Evolutionary conservation across 1,140 invertebrate genomes (phyloP).

Genomic region (Psilanteris sp.): DNA sequence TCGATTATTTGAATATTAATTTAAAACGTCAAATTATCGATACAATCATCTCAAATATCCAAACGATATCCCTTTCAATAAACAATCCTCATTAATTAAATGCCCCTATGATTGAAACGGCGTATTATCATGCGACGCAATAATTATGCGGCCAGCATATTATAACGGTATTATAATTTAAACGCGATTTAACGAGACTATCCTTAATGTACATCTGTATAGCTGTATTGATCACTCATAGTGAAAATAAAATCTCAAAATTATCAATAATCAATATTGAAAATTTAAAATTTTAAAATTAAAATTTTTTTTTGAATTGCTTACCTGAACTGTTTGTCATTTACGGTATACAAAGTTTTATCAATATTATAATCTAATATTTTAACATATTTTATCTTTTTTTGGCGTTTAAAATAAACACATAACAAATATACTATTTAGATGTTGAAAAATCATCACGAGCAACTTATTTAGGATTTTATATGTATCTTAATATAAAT

Average conservation of each 20-base stretch:
- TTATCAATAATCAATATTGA: slow-evolving; percentile 1
- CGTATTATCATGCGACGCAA: slow-evolving; percentile 19
- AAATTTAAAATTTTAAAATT: too few relatives aligned
- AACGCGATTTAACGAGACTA: slow-evolving; percentile 8
- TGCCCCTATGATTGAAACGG: slow-evolving; percentile 27
- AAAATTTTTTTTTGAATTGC: too few relatives aligned
- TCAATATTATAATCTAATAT: too few relatives aligned
- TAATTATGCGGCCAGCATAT: slow-evolving; percentile 28
- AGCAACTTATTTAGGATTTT: too few relatives aligned
- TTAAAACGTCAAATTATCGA: slow-evolving; percentile 24
- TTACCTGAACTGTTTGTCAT: too few relatives aligned
- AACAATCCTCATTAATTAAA: slow-evolving; percentile 29
- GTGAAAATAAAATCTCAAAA: neutral
- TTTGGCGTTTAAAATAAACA: too few relatives aligned
- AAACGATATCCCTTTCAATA: slow-evolving; percentile 6
- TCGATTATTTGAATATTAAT: slow-evolving; percentile 11
- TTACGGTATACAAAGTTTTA: too few relatives aligned
- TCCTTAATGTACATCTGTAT: neutral
- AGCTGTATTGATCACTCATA: neutral
- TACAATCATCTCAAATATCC: slow-evolving; percentile 4
- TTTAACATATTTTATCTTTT: too few relatives aligned
- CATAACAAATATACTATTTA: too few relatives aligned
- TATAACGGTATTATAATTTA: slow-evolving; percentile 22
- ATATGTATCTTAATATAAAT: too few relatives aligned
- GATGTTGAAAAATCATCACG: too few relatives aligned